Conservation (phyloP, 2,113 vertebrate species). For the Seriola aureovittata region DNA sequence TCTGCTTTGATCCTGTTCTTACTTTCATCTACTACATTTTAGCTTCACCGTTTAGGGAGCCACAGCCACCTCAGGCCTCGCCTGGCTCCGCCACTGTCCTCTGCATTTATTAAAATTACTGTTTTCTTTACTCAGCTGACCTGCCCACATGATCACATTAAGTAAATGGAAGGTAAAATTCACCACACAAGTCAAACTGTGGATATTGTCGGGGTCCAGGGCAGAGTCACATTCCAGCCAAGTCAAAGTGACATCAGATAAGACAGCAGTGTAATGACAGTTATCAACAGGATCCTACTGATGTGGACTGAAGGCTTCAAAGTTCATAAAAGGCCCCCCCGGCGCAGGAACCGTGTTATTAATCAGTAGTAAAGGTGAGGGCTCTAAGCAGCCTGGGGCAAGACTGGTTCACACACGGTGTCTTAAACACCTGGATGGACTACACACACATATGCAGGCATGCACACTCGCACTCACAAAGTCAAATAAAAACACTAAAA, state of each 20-base stretch:
- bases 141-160: constrained; percentile 3
- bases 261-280: constrained; percentile 71
- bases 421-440: constrained; percentile 64
- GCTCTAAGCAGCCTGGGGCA: constrained; percentile 48
- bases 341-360: constrained; percentile 73
- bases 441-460: background rate
- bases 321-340: constrained; percentile 56
- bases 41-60: too few relatives aligned
- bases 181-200: constrained; percentile 2
- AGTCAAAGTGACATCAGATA: constrained; percentile 65
- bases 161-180: background rate
- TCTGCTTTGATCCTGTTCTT: too few relatives aligned
- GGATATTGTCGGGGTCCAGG: constrained; percentile 8
- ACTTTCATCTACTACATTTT: too few relatives aligned
- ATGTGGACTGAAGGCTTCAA: constrained; percentile 68
- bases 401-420: constrained; percentile 22
- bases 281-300: constrained; percentile 54
- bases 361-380: constrained; percentile 59
- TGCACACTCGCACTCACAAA: background rate
- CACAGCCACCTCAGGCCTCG: too few relatives aligned
- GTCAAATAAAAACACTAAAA: constrained; percentile 2
- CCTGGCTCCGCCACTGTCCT: too few relatives aligned
- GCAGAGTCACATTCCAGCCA: constrained; percentile 48
- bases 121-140: background rate
- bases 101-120: background rate